Evolutionary conservation across 2,888 invertebrate genomes (phyloP).

Genomic region (Athalia cordata): DNA sequence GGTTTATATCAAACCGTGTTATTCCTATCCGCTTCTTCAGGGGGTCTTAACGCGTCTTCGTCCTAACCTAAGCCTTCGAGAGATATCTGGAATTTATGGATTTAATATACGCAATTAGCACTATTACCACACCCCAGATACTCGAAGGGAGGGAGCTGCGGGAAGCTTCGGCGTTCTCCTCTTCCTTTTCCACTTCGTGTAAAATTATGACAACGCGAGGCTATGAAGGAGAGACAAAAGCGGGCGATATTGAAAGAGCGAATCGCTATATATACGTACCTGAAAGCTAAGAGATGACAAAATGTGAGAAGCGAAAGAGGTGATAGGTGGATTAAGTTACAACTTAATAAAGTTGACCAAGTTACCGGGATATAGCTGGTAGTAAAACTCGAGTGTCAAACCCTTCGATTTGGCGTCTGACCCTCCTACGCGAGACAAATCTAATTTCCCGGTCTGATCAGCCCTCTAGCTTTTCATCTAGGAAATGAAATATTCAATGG

Average conservation of each 20-base stretch:
- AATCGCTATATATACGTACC: no score
- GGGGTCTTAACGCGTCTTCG: background rate
- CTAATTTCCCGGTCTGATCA: slow-evolving; percentile 53
- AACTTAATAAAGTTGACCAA: slow-evolving; percentile 57
- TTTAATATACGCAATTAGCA: slow-evolving; percentile 47
- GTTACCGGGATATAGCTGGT: slow-evolving; percentile 49
- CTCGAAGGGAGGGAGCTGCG: background rate
- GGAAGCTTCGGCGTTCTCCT: no score
- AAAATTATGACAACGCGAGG: no score
- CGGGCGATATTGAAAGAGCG: no score
- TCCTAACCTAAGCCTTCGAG: slow-evolving; percentile 27
- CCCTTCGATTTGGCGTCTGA: no score
- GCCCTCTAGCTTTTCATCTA: background rate
- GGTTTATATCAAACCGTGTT: background rate
- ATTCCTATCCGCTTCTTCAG: no score
- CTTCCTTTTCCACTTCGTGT: no score
- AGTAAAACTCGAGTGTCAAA: background rate
- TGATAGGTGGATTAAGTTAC: background rate
- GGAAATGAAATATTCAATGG: slow-evolving; percentile 35
- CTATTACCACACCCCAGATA: slow-evolving; percentile 42
- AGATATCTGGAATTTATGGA: slow-evolving; percentile 46
- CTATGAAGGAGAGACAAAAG: no score
- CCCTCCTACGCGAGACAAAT: slow-evolving; percentile 49
- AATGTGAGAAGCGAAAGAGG: no score
- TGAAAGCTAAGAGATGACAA: background rate